Evolutionary conservation across 2,888 invertebrate species (phyloP).

Genomic region (Ornithoptera alexandrae): DNA sequence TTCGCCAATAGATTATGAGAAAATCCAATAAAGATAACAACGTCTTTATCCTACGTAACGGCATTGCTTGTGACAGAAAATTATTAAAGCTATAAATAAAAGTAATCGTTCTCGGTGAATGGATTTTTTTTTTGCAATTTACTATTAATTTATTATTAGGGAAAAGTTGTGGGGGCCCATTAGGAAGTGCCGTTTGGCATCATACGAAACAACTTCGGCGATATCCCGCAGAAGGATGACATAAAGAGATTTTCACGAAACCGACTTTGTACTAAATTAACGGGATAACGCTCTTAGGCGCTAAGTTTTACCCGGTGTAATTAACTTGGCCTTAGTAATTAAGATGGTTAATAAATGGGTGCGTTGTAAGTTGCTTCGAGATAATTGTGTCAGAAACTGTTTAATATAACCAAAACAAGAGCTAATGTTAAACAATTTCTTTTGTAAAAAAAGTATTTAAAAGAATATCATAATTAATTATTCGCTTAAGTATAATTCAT

Average conservation of each 20-base stretch:
- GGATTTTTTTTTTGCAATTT: conserved; percentile 58
- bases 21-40: conserved; percentile 55
- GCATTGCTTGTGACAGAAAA: conserved; percentile 64
- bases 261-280: conserved; percentile 65
- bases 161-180: conserved; percentile 59
- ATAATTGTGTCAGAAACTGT: conserved; percentile 75
- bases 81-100: conserved; percentile 72
- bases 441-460: neutral
- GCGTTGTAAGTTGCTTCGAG: conserved; percentile 73
- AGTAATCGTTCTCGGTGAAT: conserved; percentile 69
- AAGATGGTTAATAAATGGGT: conserved; percentile 78
- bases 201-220: conserved; percentile 52
- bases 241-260: conserved; percentile 63
- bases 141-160: conserved; percentile 63
- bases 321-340: conserved; percentile 77
- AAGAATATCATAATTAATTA: neutral
- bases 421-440: conserved; percentile 50
- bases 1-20: conserved; percentile 42
- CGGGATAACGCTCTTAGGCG: conserved; percentile 69
- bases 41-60: conserved; percentile 55
- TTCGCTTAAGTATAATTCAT: too few relatives aligned
- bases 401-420: conserved; percentile 73
- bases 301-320: conserved; percentile 72
- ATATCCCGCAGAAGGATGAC: conserved; percentile 58
- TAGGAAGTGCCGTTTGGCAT: conserved; percentile 58